A percentile compares a stretch with the other conserved stretches of the same genome.
Conservation (phyloP, 2,797 vertebrate species). For the Coendou prehensilis region DNA sequence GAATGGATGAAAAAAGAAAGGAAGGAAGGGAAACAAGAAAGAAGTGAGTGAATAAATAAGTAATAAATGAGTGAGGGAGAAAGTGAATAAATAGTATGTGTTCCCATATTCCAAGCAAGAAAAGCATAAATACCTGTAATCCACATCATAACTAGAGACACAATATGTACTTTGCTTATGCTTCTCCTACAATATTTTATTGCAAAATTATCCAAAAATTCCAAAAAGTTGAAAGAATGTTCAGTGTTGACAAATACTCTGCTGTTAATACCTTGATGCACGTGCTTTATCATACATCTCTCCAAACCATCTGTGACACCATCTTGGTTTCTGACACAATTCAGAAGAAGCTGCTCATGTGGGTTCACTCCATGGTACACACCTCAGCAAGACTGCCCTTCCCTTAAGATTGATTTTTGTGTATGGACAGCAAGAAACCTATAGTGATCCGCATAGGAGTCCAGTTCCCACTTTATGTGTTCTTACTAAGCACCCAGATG, state of each 20-base stretch:
- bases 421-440: neutral
- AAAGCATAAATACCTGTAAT: neutral
- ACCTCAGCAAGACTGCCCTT: neutral
- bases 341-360: neutral
- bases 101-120: neutral
- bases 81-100: too few relatives aligned
- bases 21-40: neutral
- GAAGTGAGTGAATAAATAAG: neutral
- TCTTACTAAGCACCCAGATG: neutral
- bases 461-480: neutral
- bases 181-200: neutral
- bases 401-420: neutral
- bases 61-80: neutral
- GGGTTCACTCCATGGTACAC: neutral
- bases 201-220: neutral
- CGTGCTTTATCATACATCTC: neutral
- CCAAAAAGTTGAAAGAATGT: neutral
- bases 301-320: neutral
- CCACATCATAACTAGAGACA: neutral
- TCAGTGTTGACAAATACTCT: neutral
- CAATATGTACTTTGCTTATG: neutral
- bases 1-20: neutral
- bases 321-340: neutral
- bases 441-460: neutral
- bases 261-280: neutral